Conservation (phyloP, 2,797 vertebrate genomes). For the Perodicticus potto region DNA sequence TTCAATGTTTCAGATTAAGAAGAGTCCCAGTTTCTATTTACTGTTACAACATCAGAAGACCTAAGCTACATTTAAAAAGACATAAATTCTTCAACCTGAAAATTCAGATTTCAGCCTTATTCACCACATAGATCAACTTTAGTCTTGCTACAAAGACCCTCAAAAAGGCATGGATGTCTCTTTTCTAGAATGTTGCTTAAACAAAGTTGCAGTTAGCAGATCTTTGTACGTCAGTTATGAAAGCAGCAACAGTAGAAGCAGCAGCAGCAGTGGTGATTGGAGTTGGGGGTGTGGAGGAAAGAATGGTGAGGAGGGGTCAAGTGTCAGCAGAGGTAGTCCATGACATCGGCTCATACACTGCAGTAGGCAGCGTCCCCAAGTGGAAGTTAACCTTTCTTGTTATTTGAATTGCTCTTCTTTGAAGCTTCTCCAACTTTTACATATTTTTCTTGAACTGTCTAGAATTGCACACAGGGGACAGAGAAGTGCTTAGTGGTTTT, state of each 20-base stretch:
- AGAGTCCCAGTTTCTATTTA: neutral
- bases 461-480: neutral
- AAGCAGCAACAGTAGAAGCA: neutral
- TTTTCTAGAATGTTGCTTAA: neutral
- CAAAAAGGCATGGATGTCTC: neutral
- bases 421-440: neutral
- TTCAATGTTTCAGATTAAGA: neutral
- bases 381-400: neutral
- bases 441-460: neutral
- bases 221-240: neutral
- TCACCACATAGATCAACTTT: neutral
- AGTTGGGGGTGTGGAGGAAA: no score
- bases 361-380: neutral
- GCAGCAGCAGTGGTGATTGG: neutral
- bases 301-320: neutral
- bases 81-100: neutral
- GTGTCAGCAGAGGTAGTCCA: neutral
- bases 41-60: neutral
- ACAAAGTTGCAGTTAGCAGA: neutral
- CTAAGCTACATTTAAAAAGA: neutral
- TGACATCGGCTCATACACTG: neutral
- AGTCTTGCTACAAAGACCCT: neutral
- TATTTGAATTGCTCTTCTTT: conserved; percentile 31
- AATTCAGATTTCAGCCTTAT: neutral
- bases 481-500: neutral